Evolutionary conservation across 2,797 vertebrate genomes (phyloP).

Genomic region (Anguilla marmorata): DNA sequence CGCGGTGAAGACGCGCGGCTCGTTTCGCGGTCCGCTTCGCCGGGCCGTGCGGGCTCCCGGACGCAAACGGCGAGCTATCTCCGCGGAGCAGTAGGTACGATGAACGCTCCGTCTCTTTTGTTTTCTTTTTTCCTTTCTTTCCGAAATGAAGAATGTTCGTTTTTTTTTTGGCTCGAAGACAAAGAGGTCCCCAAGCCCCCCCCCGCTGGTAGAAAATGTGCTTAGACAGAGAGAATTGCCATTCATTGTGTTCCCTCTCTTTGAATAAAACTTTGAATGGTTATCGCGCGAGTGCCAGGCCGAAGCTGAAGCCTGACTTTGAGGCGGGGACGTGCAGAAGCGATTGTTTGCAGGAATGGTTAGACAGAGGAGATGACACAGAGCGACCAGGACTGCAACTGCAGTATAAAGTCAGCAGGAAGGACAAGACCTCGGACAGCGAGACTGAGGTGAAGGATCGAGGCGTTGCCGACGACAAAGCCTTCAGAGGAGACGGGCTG

Average conservation of each 20-base stretch:
- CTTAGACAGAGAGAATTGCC: background rate
- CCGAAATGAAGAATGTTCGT: background rate
- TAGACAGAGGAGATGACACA: background rate
- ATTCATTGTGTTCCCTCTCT: background rate
- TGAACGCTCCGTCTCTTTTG: background rate
- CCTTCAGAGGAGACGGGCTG: background rate
- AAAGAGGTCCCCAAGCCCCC: background rate
- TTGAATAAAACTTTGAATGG: background rate
- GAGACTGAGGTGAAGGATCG: background rate
- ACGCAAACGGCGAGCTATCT: constrained; percentile 4
- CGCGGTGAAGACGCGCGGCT: background rate
- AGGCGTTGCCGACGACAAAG: background rate
- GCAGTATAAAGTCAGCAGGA: background rate
- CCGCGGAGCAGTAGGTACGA: background rate
- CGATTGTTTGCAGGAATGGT: background rate
- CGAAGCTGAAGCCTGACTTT: background rate
- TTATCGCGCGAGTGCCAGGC: background rate
- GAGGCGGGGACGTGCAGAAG: background rate
- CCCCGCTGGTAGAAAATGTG: background rate
- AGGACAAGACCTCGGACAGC: background rate
- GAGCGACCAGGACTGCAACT: background rate
- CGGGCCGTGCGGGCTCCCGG: background rate
- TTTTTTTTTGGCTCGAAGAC: constrained; percentile 8
- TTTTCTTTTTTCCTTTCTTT: background rate
- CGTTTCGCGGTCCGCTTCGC: background rate